Evolutionary conservation across 2,797 vertebrate genomes (phyloP).

Genomic region (Peromyscus melanophrys): DNA sequence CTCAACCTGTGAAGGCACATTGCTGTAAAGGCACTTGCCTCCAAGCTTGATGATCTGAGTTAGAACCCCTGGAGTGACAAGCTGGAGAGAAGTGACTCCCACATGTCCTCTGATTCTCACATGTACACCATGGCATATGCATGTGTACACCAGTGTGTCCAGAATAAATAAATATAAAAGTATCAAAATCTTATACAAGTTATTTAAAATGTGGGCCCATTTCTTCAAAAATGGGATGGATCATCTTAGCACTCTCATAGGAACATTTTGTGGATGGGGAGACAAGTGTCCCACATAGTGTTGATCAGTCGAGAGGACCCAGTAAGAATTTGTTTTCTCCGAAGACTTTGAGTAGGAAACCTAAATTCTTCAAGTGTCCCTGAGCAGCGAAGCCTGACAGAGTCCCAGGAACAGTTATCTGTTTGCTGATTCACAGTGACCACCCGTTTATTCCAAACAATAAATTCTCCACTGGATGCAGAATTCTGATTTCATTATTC

Average conservation of each 20-base stretch:
- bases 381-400: neutral
- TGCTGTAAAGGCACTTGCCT: neutral
- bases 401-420: neutral
- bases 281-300: neutral
- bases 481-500: slow-evolving; percentile 38
- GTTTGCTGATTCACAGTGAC: slow-evolving; percentile 10
- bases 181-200: neutral
- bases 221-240: neutral
- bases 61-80: neutral
- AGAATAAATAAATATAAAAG: neutral
- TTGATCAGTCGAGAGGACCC: neutral
- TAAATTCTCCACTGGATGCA: slow-evolving; percentile 33
- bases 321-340: neutral
- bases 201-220: neutral
- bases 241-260: neutral
- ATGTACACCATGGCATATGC: no score
- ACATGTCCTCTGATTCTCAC: neutral
- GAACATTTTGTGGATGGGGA: neutral
- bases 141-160: no score
- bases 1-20: neutral
- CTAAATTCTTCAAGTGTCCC: neutral
- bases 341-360: neutral
- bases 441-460: slow-evolving; percentile 37
- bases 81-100: neutral
- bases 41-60: neutral